Percentiles rank a stretch among this genome's conserved stretches.
Evolutionary conservation across 1,140 invertebrate species (phyloP).

Genomic region (Eriosoma lanigerum): DNA sequence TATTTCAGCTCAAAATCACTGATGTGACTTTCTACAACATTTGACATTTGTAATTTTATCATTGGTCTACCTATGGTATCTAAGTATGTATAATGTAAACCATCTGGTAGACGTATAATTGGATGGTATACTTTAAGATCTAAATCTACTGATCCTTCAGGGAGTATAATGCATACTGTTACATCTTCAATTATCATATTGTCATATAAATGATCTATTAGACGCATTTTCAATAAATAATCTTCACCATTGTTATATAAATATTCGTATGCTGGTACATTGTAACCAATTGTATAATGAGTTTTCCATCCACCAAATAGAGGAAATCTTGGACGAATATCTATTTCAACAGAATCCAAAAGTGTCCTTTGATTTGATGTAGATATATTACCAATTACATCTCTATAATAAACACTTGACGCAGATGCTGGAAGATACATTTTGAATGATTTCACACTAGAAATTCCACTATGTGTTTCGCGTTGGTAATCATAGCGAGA

Average conservation of each 20-base stretch:
- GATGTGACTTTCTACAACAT: conserved; percentile 96
- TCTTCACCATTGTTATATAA: conserved; percentile 76
- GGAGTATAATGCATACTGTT: conserved; percentile 88
- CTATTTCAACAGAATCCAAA: conserved; percentile 91
- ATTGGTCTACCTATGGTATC: conserved; percentile 92
- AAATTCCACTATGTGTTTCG: conserved; percentile 78
- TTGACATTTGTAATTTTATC: conserved; percentile 79
- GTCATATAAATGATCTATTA: conserved; percentile 95
- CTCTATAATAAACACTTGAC: conserved; percentile 89
- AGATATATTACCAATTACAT: conserved; percentile 99
- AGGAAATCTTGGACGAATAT: conserved; percentile 92
- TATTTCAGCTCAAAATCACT: conserved; percentile 70
- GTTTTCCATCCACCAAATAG: conserved; percentile 99
- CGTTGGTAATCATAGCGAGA: conserved; percentile 94
- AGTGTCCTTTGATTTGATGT: conserved; percentile 88
- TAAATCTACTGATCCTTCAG: conserved; percentile 85
- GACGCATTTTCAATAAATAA: conserved; percentile 76
- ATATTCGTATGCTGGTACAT: conserved; percentile 96
- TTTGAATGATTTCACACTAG: conserved; percentile 89
- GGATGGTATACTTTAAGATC: conserved; percentile 81
- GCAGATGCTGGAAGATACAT: conserved; percentile 65
- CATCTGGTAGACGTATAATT: conserved; percentile 73
- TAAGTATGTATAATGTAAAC: conserved; percentile 88
- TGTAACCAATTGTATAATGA: conserved; percentile 95
- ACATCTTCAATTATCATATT: conserved; percentile 93